phyloP scores from a whole-genome alignment of 2,888 invertebrate species.

The Lasioglossum oenotherae region DNA sequence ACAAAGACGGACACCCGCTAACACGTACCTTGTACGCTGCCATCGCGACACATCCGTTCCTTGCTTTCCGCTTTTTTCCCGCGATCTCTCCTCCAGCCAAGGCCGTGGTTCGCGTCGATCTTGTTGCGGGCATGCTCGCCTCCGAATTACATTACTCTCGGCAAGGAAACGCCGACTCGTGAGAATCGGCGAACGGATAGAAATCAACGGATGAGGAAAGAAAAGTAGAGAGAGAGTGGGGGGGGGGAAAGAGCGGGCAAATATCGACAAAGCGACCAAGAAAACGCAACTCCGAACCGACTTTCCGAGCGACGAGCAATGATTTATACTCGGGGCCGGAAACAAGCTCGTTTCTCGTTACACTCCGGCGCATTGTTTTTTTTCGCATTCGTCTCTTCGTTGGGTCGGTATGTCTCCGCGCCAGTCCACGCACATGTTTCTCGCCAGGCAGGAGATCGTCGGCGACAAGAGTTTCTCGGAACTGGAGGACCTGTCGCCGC shows the following conservation, averaged over 20 bases:
- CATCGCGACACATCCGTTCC: constrained; percentile 12
- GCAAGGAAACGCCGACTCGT: neutral
- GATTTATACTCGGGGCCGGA: constrained; percentile 3
- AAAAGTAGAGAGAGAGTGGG: constrained; percentile 5
- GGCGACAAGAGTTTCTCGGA: constrained; percentile 18
- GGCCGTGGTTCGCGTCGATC: neutral
- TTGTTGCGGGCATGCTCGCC: neutral
- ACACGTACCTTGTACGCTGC: constrained; percentile 5
- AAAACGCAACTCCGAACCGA: neutral
- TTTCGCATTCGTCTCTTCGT: constrained; percentile 6
- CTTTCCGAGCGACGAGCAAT: neutral
- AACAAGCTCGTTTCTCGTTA: constrained; percentile 23
- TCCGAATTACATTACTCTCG: neutral
- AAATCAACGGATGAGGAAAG: neutral
- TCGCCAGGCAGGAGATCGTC: neutral
- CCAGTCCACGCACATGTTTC: constrained; percentile 21
- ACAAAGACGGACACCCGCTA: constrained; percentile 54
- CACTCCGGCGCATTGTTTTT: constrained; percentile 15
- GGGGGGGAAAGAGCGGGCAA: neutral
- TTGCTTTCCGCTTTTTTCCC: neutral
- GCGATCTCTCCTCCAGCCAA: neutral
- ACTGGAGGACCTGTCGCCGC: constrained; percentile 23
- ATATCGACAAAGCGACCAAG: neutral
- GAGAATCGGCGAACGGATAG: neutral
- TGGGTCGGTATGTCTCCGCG: neutral